Conservation (phyloP, 2,888 invertebrate genomes). For the Chalcis sispes region DNA sequence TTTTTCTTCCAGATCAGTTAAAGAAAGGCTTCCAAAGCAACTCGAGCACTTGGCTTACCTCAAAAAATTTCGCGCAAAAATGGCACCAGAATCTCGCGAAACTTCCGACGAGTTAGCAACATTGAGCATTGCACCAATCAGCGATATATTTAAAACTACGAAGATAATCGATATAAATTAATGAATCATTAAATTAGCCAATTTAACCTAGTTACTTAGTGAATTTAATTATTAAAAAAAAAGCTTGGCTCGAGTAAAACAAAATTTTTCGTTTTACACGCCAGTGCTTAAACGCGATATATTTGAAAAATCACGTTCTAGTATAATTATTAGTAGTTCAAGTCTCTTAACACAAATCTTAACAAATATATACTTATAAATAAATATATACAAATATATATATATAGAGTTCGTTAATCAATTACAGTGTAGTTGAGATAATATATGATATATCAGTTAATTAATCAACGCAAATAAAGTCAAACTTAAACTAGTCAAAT, state of each 20-base stretch:
- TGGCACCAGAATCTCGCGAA: slow-evolving; percentile 30
- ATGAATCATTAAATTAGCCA: slow-evolving; percentile 4
- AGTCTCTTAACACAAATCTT: not conserved
- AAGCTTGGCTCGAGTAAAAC: not conserved
- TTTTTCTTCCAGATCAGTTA: not conserved
- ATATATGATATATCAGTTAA: not conserved
- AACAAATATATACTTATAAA: not conserved
- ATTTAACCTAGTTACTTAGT: not conserved
- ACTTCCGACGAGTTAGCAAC: not conserved
- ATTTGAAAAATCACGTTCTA: too few species aligned
- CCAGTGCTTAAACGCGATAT: not conserved
- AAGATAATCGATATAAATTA: slow-evolving; percentile 58
- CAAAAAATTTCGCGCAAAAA: too few species aligned
- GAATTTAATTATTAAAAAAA: not conserved
- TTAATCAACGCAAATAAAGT: slow-evolving; percentile 1
- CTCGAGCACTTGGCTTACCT: too few species aligned
- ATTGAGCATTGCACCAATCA: not conserved
- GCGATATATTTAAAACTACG: slow-evolving; percentile 57
- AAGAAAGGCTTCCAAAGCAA: too few species aligned
- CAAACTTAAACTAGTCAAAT: not conserved
- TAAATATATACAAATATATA: not conserved
- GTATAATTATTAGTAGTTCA: not conserved
- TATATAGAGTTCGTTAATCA: not conserved
- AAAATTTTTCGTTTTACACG: not conserved
- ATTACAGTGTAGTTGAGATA: slow-evolving; percentile 5